Conservation (phyloP, 2,797 vertebrate species). For the Sebastes goodei region DNA sequence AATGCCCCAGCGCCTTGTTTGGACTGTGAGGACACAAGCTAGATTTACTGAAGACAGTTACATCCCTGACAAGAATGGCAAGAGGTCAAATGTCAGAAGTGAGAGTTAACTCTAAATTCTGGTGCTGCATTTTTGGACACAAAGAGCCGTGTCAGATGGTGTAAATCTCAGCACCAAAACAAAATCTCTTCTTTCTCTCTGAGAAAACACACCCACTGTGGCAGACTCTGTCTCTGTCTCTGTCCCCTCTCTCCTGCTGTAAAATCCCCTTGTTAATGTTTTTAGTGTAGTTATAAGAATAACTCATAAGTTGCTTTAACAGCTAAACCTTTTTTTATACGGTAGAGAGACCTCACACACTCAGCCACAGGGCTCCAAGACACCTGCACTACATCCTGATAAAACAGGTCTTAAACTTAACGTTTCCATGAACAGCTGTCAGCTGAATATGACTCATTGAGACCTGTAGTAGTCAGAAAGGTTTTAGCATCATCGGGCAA, state of each 20-base stretch:
- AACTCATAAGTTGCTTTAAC: slow-evolving; percentile 12
- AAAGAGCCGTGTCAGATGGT: slow-evolving; percentile 29
- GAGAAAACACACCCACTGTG: background rate
- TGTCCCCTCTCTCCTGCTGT: background rate
- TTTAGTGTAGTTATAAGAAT: background rate
- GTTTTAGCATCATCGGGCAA: background rate
- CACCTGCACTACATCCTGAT: slow-evolving; percentile 50
- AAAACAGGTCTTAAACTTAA: slow-evolving; percentile 44
- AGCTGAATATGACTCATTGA: slow-evolving; percentile 8
- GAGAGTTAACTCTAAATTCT: slow-evolving; percentile 43
- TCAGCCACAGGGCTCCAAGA: slow-evolving; percentile 32
- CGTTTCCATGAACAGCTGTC: slow-evolving; percentile 12
- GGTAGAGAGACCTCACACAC: slow-evolving; percentile 58
- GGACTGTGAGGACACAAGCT: slow-evolving; percentile 33
- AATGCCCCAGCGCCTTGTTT: slow-evolving; percentile 55
- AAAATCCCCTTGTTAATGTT: background rate
- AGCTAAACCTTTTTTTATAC: slow-evolving; percentile 49
- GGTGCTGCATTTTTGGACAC: slow-evolving; percentile 55
- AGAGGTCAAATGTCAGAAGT: slow-evolving; percentile 54
- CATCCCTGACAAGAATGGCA: slow-evolving; percentile 44
- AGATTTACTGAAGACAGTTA: slow-evolving; percentile 62
- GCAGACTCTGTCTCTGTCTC: background rate
- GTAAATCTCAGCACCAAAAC: slow-evolving; percentile 34
- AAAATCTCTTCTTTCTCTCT: background rate
- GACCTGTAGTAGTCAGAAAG: background rate